Evolutionary conservation across 2,888 invertebrate species (phyloP), one percentile per base, ranked within the genome.

Genomic region (Synergus umbraculus): DNA sequence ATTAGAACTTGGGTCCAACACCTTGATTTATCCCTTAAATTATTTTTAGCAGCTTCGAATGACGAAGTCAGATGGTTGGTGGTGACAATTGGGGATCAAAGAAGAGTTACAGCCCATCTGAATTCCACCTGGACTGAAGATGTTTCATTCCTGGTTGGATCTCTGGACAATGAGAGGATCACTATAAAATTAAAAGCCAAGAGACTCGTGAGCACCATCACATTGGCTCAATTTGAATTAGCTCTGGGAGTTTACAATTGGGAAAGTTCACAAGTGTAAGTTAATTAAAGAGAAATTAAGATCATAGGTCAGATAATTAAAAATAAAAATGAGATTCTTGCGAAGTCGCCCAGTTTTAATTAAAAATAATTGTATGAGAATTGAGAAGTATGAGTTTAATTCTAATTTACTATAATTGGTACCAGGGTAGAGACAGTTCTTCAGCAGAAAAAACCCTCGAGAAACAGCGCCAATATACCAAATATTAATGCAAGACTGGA

Each of bases 171-270:
- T 78, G 93, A 93, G 80, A 91, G 92, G 87, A 86, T 93, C 58
- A 86, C 87, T 65, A 89, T 94, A 66, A 93, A 93, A 85, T 87
- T 93, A 81, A 94, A 93, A 85, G 93, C 92, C 79, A 93, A 93
- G 85, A 88, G 93, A 66, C 90, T 94, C 76, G 90, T 94, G 82
- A 93, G 92, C 82, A 92, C 93, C 76, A 92, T 93, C 76, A 93
- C 93, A 1, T 85, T 93, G 77, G 93, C 93, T 18, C 91, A 92
- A 78, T 93, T 92, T 85, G 93, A 93, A 78, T 87, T 93, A 60
- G 88, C 91, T 2, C 90, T 94, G 41, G 91, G 92, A 18, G 90
- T 92, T 76, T 93, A 93, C 83, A 92, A 92, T 80, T 92, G 93
- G 87, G 92, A 93, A 82, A 90, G 87, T 73, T 91, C 92, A 49